Percentiles rank a stretch among this genome's conserved stretches.
Conservation (phyloP, 2,113 vertebrate species). For the Chloroceryle aenea region DNA sequence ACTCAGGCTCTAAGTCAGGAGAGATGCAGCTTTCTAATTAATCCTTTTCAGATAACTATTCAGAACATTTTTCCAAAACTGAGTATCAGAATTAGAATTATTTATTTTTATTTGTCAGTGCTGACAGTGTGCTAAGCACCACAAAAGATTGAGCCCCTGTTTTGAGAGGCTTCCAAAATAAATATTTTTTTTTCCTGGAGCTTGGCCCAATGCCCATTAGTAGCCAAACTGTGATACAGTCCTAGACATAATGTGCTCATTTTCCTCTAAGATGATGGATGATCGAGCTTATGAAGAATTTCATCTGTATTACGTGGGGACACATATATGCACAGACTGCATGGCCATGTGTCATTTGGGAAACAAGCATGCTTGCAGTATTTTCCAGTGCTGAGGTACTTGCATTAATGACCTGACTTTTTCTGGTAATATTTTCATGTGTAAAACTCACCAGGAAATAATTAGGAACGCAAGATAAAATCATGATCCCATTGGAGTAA, state of each 20-base stretch:
- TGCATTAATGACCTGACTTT: background rate
- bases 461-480: background rate
- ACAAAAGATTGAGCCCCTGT: background rate
- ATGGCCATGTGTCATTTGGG: background rate
- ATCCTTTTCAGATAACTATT: background rate
- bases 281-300: constrained; percentile 45
- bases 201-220: constrained; percentile 16
- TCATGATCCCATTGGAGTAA: background rate
- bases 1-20: background rate
- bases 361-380: constrained; percentile 30
- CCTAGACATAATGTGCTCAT: background rate
- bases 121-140: background rate
- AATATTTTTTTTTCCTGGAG: background rate
- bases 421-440: background rate
- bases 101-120: background rate
- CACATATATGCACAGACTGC: background rate
- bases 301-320: constrained; percentile 36
- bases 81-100: background rate
- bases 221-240: constrained; percentile 5
- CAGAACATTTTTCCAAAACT: background rate
- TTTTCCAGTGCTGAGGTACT: background rate
- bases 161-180: constrained; percentile 46
- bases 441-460: constrained; percentile 22
- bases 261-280: constrained; percentile 27
- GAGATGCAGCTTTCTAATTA: background rate